Conservation (phyloP, 2,888 invertebrate species). For the Tyria jacobaeae region DNA sequence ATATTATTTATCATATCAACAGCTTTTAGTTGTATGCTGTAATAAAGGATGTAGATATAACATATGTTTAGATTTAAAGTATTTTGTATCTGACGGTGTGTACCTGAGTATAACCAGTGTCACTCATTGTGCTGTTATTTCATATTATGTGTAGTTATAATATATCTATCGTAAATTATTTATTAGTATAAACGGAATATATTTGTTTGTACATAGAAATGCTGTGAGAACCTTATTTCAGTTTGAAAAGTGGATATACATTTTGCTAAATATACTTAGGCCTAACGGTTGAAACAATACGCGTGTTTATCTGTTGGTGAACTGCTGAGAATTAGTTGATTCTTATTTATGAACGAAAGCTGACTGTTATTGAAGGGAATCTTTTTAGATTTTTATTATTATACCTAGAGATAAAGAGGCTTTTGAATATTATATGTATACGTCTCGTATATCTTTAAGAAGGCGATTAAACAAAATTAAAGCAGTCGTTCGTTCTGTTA, state of each 20-base stretch:
- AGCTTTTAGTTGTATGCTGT: conserved; percentile 73
- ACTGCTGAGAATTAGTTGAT: too few species aligned
- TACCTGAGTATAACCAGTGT: conserved; percentile 66
- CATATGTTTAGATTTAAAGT: conserved; percentile 56
- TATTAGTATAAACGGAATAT: conserved; percentile 34
- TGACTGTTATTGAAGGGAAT: too few species aligned
- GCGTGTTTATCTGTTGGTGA: too few species aligned
- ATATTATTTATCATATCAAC: conserved; percentile 81
- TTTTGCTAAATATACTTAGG: conserved; percentile 42
- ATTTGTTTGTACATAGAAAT: conserved; percentile 40
- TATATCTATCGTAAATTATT: conserved; percentile 49
- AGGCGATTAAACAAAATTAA: too few species aligned
- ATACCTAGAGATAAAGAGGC: too few species aligned
- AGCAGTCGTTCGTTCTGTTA: too few species aligned
- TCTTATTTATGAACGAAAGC: too few species aligned
- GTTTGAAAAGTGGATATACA: not conserved
- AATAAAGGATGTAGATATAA: conserved; percentile 70
- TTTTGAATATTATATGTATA: too few species aligned
- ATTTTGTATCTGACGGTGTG: conserved; percentile 63
- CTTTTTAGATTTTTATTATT: too few species aligned
- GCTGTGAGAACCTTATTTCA: conserved; percentile 49
- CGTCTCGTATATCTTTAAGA: too few species aligned
- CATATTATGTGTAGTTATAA: conserved; percentile 47
- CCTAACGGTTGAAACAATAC: too few species aligned
- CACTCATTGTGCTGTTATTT: conserved; percentile 47